Base-by-base conservation (phyloP, 2,113 vertebrate species). In the Orientallactaga bullata region DNA sequence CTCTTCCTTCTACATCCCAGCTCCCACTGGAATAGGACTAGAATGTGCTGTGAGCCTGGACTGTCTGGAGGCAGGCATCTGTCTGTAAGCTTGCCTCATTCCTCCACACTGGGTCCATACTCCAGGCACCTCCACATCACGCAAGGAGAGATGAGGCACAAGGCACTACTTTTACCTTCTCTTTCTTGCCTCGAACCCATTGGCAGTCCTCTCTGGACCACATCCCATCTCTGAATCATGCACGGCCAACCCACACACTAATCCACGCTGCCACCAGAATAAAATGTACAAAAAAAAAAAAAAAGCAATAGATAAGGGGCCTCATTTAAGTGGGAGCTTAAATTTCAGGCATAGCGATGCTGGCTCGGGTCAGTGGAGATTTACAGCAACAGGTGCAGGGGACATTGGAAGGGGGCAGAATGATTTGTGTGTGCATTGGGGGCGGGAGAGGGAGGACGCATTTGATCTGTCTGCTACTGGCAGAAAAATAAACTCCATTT, bases 331-430 rank as follows among this genome's bases (percentile, higher is more conserved):
- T 0, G 37, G 61, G 72, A 93, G 94, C 95, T 96, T 94, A 77
- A 83, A 39, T 97, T 97, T 97, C 96, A 94, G 90, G 79, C 81
- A 3, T 72, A 82, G 89, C 24, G 3, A 15, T 37, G 78, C 93
- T 79, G 88, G 91, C 91, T 89, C 17, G 0, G 91, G 80, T 96
- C 95, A 92, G 13, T 88, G 90, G 95, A 94, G 96, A 96, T 76
- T 94, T 91, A 92, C 95, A 95, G 55, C 96, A 82, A 37, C 96
- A 97, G 96, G 96, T 97, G 96, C 85, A 24, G 16, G 18, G 85
- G 85, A 37, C 39, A 74, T 84, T 66, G 42, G 66, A 28, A 13
- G 4, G 51, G 69, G 51, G 85, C 94, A 35, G 51, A 89, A 78
- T 17, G 94, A 87, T 91, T 77, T 85, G 51, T 91, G 71, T 92